These are phyloP conservation scores for Pardosa pseudoannulata DNA, from an alignment of 2,888 invertebrate genomes.

Conservation along the genomic window DNA sequence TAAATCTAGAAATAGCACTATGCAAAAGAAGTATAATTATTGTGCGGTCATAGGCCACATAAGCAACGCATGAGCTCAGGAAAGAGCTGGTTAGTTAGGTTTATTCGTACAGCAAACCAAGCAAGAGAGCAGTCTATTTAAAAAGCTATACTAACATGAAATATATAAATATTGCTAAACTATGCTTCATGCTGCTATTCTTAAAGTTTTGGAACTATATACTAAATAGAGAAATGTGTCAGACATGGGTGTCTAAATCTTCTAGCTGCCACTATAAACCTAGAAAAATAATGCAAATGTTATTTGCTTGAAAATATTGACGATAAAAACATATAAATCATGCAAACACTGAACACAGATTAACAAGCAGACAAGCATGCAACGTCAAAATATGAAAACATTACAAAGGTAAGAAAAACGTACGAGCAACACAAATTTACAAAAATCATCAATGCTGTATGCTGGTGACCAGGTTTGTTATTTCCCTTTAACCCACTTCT, in stretches of 20 bases:
- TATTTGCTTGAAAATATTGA: slow-evolving; percentile 60
- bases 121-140: slow-evolving; percentile 36
- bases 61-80: neutral
- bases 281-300: slow-evolving; percentile 69
- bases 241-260: slow-evolving; percentile 62
- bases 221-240: slow-evolving; percentile 35
- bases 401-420: slow-evolving; percentile 12
- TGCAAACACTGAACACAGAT: slow-evolving; percentile 37
- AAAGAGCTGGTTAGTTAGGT: neutral
- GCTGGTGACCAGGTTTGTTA: slow-evolving; percentile 59
- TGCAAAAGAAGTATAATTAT: slow-evolving; percentile 30
- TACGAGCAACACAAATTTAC: slow-evolving; percentile 43
- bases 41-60: neutral
- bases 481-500: no score
- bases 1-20: slow-evolving; percentile 23
- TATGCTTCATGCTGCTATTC: slow-evolving; percentile 26
- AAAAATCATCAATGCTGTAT: neutral
- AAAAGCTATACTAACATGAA: slow-evolving; percentile 32
- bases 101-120: slow-evolving; percentile 23
- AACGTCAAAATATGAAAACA: neutral
- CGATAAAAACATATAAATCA: slow-evolving; percentile 42
- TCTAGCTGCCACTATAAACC: slow-evolving; percentile 66
- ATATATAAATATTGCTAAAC: slow-evolving; percentile 24
- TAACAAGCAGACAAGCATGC: slow-evolving; percentile 41
- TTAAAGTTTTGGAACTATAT: slow-evolving; percentile 31